Base-by-base conservation (phyloP, 2,113 vertebrate species). In the Microcebus ravelobensis region DNA sequence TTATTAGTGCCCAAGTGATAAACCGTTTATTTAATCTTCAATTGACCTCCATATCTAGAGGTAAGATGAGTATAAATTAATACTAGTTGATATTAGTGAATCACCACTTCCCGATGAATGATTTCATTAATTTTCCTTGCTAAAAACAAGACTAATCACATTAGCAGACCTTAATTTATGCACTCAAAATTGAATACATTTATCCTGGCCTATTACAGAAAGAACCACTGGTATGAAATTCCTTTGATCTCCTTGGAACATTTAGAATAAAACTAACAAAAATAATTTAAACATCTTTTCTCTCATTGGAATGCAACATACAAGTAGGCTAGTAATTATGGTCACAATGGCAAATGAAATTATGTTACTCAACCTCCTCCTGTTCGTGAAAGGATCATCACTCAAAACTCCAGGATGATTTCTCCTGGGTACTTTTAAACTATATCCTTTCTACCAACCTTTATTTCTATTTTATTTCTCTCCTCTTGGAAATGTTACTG, bases 371-470 rank as follows among this genome's bases (percentile, higher is more conserved):
- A 81, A 13, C 20, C 23, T 90, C 39, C 42, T 81, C 34, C 63
- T 86, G 27, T 31, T 70, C 79, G 52, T 59, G 48, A 81, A 55
- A 70, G 82, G 4, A 81, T 91, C 55, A 65, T 96, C 82, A 45
- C 9, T 95, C 87, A 94, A 45, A 95, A 83, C 42, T 91, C 34
- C 36, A 63, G 29, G 36, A 17, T 59, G 63, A 96, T 95, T 97
- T 92, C 94, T 97, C 95, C 59, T 61, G 92, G 87, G 91, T 63
- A 39, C n/a, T 27, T 91, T 95, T 83, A 93, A 83, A 50, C 17
- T 34, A 18, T 55, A 76, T 67, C 45, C 29, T 89, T 93, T 42
- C 82, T 65, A 76, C n/a, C 25, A 80, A 71, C 3, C 52, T 89
- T 96, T 68, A 77, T 36, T 79, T 73, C 20, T 3, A 1, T 88